Base-by-base conservation (phyloP, 2,888 invertebrate species). In the Lasioglossum oenotherae region DNA sequence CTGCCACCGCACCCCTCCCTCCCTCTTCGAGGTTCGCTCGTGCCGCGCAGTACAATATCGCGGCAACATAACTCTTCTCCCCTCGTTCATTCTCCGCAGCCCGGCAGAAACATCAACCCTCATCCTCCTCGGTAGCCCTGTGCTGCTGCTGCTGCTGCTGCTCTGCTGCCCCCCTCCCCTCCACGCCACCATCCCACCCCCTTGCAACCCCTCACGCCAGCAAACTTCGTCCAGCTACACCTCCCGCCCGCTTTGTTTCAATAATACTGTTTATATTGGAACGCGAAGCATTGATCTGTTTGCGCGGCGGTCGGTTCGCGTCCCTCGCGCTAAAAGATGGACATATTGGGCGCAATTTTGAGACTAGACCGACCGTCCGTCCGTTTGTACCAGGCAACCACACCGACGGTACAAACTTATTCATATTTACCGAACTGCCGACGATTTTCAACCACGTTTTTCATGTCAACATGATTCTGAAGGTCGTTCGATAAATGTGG, bases 231-330 rank as follows among this genome's bases (percentile, higher is more conserved):
- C 86, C 92, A 86, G 90, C 91, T 88, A 91, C 92, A 92, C 90
- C 89, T 88, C 87, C 88, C 93, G 91, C 92, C 93, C 93, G 94
- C 94, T 95, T 95, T 95, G 95, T 95, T 95, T 95, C 95, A 95
- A 95, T 95, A 95, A 95, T 95, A 94, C 95, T 94, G 94, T 94
- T 95, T 95, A 95, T 95, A 95, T 95, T 95, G 94, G 94, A 94
- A 94, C 94, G 94, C 93, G 93, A 93, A 95, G 94, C 95, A 95
- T 95, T 95, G 95, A 95, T 95, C 95, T 95, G 95, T 95, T 95
- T 94, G 95, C 94, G 93, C 93, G 94, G 91, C 93, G 91, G 85
- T 89, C 88, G 82, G 88, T 86, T 84, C 91, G 87, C 92, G 87
- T 88, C 91, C 91, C 89, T 92, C 92, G 91, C 90, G 91, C 89